These are phyloP conservation scores for Cyclina sinensis DNA, from an alignment of 1,140 invertebrate species.

Conservation along the genomic window DNA sequence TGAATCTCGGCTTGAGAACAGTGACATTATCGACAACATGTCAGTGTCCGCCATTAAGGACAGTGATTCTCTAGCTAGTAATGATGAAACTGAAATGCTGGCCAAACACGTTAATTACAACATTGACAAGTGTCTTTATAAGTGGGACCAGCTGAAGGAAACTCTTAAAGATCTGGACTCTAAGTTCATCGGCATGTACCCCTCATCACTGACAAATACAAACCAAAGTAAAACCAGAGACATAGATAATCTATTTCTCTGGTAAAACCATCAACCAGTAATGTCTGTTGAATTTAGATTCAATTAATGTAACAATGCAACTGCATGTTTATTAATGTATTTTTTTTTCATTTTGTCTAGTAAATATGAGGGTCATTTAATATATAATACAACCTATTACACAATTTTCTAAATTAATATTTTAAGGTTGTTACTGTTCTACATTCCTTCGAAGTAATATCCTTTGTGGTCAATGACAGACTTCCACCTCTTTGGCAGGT, in stretches of 20 bases:
- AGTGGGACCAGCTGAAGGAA: background rate
- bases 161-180: background rate
- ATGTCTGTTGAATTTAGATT: no score
- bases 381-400: no score
- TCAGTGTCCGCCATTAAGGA: background rate
- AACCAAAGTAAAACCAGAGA: background rate
- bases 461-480: no score
- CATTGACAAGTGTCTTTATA: background rate
- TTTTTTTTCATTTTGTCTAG: no score
- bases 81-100: background rate
- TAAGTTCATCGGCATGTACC: background rate
- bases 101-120: background rate
- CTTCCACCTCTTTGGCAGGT: no score
- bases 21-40: slow-evolving; percentile 20
- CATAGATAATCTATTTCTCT: no score
- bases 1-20: background rate
- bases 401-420: no score
- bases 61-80: background rate
- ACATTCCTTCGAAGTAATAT: no score
- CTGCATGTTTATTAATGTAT: no score
- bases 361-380: no score
- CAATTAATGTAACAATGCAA: no score
- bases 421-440: no score
- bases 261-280: background rate
- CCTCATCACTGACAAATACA: background rate